These are phyloP conservation scores for Antheraea yamamai DNA, from an alignment of 2,888 invertebrate species.

Conservation along the genomic window DNA sequence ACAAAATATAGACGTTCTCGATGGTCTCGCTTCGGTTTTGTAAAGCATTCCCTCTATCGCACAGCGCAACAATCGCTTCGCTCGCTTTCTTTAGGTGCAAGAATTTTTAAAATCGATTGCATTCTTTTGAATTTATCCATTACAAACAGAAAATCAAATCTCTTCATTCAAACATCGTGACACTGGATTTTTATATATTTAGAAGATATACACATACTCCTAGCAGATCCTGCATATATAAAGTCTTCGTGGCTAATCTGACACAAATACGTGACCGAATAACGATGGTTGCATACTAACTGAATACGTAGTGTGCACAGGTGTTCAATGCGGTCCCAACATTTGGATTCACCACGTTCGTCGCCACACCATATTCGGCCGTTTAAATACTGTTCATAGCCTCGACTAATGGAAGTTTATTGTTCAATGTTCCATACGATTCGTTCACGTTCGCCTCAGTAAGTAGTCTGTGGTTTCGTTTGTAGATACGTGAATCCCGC, in stretches of 20 bases:
- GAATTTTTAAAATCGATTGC: too few relatives aligned
- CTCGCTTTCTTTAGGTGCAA: too few relatives aligned
- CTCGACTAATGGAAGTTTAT: neutral
- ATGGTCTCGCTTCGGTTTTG: too few relatives aligned
- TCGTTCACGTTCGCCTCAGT: neutral
- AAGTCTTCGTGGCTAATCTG: constrained; percentile 33
- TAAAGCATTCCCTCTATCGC: too few relatives aligned
- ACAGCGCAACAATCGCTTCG: too few relatives aligned
- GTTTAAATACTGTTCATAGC: constrained; percentile 5
- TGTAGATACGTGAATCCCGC: neutral
- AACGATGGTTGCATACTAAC: constrained; percentile 29
- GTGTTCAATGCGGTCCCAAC: constrained; percentile 43
- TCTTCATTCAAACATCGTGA: too few relatives aligned
- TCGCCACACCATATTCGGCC: constrained; percentile 6
- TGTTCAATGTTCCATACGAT: neutral
- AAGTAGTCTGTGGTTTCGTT: neutral
- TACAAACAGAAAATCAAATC: too few relatives aligned
- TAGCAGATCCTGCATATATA: neutral
- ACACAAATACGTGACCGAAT: constrained; percentile 38
- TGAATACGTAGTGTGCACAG: constrained; percentile 35
- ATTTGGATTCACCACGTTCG: constrained; percentile 46
- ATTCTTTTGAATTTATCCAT: too few relatives aligned
- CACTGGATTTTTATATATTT: neutral
- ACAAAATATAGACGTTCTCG: too few relatives aligned
- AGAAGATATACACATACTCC: neutral